A percentile compares a stretch with the other conserved stretches of the same genome.
Evolutionary conservation across 1,140 invertebrate species (phyloP).

Genomic region (Drosophila sturtevanti): DNA sequence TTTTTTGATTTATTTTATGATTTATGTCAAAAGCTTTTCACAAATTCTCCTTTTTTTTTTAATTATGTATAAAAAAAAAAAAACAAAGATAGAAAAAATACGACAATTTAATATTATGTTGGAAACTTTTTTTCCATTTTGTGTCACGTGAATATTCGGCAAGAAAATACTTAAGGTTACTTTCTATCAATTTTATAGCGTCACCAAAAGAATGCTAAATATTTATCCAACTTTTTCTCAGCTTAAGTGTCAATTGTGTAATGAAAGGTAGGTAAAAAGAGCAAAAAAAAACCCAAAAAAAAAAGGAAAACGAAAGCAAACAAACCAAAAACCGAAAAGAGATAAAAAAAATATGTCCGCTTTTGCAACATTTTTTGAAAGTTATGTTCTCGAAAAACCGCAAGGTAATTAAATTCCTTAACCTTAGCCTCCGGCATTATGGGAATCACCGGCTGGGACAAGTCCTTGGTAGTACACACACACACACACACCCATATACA

Average conservation of each 20-base stretch:
- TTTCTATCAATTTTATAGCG: slow-evolving; percentile 9
- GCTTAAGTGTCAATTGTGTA: slow-evolving; percentile 17
- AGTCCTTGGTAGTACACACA: slow-evolving; percentile 40
- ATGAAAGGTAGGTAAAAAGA: slow-evolving; percentile 5
- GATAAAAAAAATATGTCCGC: slow-evolving; percentile 1
- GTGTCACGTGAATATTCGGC: neutral
- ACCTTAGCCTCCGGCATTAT: slow-evolving; percentile 55
- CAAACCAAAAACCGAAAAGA: neutral
- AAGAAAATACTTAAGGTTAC: neutral
- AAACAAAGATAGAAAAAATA: no score
- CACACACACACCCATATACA: slow-evolving; percentile 36
- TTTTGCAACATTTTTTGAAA: slow-evolving; percentile 31
- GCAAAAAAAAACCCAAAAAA: neutral
- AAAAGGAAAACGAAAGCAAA: neutral
- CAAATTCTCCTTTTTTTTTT: no score
- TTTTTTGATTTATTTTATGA: no score
- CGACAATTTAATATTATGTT: neutral
- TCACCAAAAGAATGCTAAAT: slow-evolving; percentile 3
- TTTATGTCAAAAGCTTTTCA: no score
- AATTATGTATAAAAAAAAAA: no score
- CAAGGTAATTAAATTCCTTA: slow-evolving; percentile 74
- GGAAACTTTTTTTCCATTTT: neutral
- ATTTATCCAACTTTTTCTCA: slow-evolving; percentile 2
- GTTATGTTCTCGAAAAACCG: slow-evolving; percentile 58
- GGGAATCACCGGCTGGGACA: slow-evolving; percentile 33